These are phyloP conservation scores for Varanus salvator DNA, from an alignment of 2,113 vertebrate genomes.

Conservation along the genomic window DNA sequence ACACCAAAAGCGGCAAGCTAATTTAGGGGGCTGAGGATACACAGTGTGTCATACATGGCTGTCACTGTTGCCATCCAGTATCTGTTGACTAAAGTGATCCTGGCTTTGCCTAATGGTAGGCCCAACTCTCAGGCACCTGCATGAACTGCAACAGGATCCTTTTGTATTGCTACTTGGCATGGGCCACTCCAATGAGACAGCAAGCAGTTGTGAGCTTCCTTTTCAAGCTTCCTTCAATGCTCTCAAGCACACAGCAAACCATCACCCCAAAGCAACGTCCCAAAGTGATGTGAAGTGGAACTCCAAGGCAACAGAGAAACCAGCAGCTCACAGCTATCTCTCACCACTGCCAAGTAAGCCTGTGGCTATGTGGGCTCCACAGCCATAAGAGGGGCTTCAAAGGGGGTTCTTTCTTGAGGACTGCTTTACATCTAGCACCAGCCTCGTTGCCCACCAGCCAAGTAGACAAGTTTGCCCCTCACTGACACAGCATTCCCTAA, in stretches of 20 bases:
- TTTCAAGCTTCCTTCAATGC: neutral
- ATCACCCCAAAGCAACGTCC: neutral
- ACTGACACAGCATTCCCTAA: neutral
- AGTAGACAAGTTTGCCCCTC: neutral
- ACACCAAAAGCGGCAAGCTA: neutral
- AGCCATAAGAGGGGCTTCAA: neutral
- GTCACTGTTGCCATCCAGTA: too few relatives aligned
- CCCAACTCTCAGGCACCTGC: too few relatives aligned
- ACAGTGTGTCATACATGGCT: neutral
- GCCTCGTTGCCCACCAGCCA: neutral
- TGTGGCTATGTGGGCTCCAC: neutral
- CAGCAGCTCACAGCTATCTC: neutral
- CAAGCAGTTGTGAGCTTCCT: neutral
- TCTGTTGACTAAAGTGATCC: too few relatives aligned
- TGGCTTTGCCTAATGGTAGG: too few relatives aligned
- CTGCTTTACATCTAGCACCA: neutral
- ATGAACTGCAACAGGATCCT: too few relatives aligned
- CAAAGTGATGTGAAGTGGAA: neutral
- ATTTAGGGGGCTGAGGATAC: neutral
- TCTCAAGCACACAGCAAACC: neutral
- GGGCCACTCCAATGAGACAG: too few relatives aligned
- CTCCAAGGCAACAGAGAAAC: neutral
- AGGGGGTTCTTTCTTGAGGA: neutral
- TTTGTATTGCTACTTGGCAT: too few relatives aligned
- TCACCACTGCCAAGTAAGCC: neutral